These are phyloP conservation scores for Lepidocyrtoides sp. DNA, from an alignment of 2,888 invertebrate species.

Conservation along the genomic window DNA sequence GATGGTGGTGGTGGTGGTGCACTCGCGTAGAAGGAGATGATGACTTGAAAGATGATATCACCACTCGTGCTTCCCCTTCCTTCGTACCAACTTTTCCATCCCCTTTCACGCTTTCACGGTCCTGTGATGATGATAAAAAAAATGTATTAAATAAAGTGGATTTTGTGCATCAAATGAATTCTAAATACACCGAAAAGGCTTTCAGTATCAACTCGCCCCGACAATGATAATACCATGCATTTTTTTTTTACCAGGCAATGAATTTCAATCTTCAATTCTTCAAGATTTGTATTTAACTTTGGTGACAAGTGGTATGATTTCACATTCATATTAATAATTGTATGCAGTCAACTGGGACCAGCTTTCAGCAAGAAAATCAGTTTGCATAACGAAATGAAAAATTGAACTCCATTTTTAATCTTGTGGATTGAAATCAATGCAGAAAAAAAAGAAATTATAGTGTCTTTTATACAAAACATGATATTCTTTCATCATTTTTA, in stretches of 20 bases:
- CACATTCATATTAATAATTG: slow-evolving; percentile 32
- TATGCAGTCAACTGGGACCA: neutral
- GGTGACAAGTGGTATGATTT: slow-evolving; percentile 64
- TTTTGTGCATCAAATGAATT: slow-evolving; percentile 64
- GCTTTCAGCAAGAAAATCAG: neutral
- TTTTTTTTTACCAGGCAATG: slow-evolving; percentile 42
- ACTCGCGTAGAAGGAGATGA: slow-evolving; percentile 60
- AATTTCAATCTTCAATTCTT: slow-evolving; percentile 69
- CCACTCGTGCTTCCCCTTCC: slow-evolving; percentile 36
- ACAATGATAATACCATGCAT: neutral
- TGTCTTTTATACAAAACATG: no score
- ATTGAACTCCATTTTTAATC: slow-evolving; percentile 26
- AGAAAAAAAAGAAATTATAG: no score
- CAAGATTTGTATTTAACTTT: slow-evolving; percentile 58
- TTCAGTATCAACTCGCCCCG: slow-evolving; percentile 34
- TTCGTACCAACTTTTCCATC: slow-evolving; percentile 43
- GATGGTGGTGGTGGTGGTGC: slow-evolving; percentile 18
- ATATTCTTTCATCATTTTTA: neutral
- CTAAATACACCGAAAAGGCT: slow-evolving; percentile 44
- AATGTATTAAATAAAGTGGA: slow-evolving; percentile 75
- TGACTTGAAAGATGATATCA: slow-evolving; percentile 76
- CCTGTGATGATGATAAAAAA: slow-evolving; percentile 65
- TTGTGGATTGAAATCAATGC: slow-evolving; percentile 17
- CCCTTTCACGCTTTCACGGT: slow-evolving; percentile 77
- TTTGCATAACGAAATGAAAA: neutral